Evolutionary conservation across 2,888 invertebrate species (phyloP), one percentile per base, ranked within the genome.

Genomic region (Chalcis sispes): DNA sequence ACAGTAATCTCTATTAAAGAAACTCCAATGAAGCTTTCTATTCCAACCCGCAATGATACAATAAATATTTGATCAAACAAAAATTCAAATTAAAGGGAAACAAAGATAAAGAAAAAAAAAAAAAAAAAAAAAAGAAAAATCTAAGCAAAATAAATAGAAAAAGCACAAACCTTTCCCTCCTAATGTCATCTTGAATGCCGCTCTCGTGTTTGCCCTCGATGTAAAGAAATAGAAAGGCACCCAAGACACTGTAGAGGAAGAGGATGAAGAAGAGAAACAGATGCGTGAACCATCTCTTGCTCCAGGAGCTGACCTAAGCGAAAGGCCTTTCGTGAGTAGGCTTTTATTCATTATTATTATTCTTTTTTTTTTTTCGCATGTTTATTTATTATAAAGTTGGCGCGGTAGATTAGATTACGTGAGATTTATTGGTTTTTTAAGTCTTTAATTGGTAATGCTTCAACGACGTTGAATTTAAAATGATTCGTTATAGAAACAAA

Each of bases 241-340:
- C 98, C 36, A 94, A 92, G 75, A 95, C 90, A 83, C 95, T 96
- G 88, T 96, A 98, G 69, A 93, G 88, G 70, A 93, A 89, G 77
- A 97, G 91, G 81, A 96, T 93, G 81, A 95, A 86, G 82, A 95
- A 92, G 83, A 97, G 91, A 88, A 96, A 96, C 77, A 96, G 92
- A 89, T 97, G 96, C 48, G 96, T 96, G 86, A 97, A 96, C 96
- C 96, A 96, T 85, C 92, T 92, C 83, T 92, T 93, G 1, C 96
- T 96, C 90, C 93, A 92, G 71, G 92, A 90, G 84, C 94, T 93
- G 80, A 90, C 89, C 87, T 89, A 77, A 72, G 80, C 76, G 67
- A 50, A 76, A 61, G 5, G 36, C 13, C 46, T 61, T 40, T 13
- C 23, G 58, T 72, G 23, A 54, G 42, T 64, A 13, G 1, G 18